Base-by-base conservation (phyloP, 2,888 invertebrate genomes). In the Tuta absoluta region DNA sequence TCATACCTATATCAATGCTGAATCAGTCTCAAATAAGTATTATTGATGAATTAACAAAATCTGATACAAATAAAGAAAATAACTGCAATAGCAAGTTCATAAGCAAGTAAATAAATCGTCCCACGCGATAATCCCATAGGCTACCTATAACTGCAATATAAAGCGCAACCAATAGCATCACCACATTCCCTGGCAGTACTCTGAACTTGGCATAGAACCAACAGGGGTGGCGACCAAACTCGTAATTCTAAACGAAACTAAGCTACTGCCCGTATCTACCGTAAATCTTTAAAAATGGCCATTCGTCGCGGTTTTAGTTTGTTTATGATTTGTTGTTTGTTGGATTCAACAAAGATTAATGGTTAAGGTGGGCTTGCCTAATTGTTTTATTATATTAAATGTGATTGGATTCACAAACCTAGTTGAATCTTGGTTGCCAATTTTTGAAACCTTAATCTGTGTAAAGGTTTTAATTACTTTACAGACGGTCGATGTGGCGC, bases 191-290 rank as follows among this genome's bases (percentile, higher is more conserved):
- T 56, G 56, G 56, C 56, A 24, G 56, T 33, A 17, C 7, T 33
- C 56, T 10, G 17, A 0, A 60, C 23, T 48, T 60, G 60, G 60
- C 60, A 60, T 10, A 12, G 24, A 5, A 45, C 60, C 60, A 60
- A 45, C 45, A 38, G 38, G 33, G 56, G 23, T 51, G 19, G 21
- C 51, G 33, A 33, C 51, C 51, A 14, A 10, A 24, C 24, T 24
- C 56, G 24, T 56, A 56, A 56, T 8, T 56, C 24, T 56, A 10
- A 21, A 56, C 51, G 23, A 24, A 53, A 53, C 56, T 56, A 28
- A 56, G 24, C 56, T 17, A 17, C 56, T 56, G 24, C 14, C 28
- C 56, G 33, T 8, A 56, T 23, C 14, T 28, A n/a, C 14, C 33
- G 56, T 56, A 56, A 56, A 56, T 56, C 33, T 33, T 33, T 4